phyloP scores from a whole-genome alignment of 2,797 vertebrate species.

The Menidia menidia region DNA sequence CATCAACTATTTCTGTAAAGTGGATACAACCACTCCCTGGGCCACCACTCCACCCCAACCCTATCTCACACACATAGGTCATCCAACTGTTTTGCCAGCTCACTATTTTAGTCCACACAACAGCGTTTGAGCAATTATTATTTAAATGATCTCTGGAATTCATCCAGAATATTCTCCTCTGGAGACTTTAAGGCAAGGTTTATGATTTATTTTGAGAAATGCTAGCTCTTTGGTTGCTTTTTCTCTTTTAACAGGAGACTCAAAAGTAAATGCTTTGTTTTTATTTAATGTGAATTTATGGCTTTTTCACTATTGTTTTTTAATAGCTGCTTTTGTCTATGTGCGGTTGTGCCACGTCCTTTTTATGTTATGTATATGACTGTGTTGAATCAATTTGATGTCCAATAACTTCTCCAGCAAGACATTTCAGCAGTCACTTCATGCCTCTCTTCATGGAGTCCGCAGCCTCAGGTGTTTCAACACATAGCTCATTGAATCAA shows the following conservation, averaged over 20 bases:
- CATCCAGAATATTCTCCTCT: slow-evolving; percentile 42
- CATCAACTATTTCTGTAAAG: slow-evolving; percentile 17
- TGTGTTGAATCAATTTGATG: background rate
- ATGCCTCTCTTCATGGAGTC: too few species aligned
- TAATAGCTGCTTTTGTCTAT: background rate
- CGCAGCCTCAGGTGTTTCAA: background rate
- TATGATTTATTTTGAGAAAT: slow-evolving; percentile 10
- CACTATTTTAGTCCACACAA: slow-evolving; percentile 64
- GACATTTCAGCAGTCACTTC: background rate
- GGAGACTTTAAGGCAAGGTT: slow-evolving; percentile 14
- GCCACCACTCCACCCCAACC: background rate
- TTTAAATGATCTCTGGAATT: slow-evolving; percentile 55
- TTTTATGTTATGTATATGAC: background rate
- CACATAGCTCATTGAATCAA: background rate
- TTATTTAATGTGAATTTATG: background rate
- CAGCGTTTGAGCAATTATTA: slow-evolving; percentile 54
- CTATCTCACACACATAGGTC: slow-evolving; percentile 1
- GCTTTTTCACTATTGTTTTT: background rate
- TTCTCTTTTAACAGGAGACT: background rate
- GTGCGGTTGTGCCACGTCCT: background rate
- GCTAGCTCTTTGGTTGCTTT: too few species aligned
- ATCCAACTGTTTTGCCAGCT: slow-evolving; percentile 57
- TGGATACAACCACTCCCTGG: slow-evolving; percentile 1
- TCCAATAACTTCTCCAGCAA: background rate
- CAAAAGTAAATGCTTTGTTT: background rate